Conservation (phyloP, 2,888 invertebrate species). For the Xestia xanthographa region DNA sequence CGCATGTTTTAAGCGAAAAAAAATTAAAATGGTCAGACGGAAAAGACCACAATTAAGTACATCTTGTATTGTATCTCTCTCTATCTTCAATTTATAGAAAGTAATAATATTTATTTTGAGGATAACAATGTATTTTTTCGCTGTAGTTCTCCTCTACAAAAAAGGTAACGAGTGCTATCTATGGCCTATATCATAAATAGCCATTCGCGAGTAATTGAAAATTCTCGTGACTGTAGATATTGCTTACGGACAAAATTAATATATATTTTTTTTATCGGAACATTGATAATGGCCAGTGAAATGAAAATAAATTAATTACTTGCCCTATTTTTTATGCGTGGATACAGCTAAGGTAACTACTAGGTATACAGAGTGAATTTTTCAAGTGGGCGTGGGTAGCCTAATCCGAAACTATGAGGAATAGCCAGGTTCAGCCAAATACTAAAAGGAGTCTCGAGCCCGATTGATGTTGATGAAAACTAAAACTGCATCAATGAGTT, state of each 20-base stretch:
- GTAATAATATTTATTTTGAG: background rate
- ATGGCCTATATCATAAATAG: conserved; percentile 45
- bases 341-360: background rate
- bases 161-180: conserved; percentile 23
- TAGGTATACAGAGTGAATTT: no score
- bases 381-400: no score
- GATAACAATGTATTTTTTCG: background rate
- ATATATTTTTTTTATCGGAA: conserved; percentile 39
- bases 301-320: conserved; percentile 1
- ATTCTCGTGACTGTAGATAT: conserved; percentile 51
- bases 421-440: no score
- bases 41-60: no score
- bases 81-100: background rate
- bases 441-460: no score
- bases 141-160: conserved; percentile 6
- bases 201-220: conserved; percentile 59
- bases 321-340: background rate
- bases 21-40: no score
- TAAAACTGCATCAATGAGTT: no score
- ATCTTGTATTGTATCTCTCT: no score
- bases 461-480: no score
- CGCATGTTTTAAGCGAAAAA: no score
- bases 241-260: conserved; percentile 48
- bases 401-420: no score
- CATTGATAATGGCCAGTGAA: conserved; percentile 8